Evolutionary conservation across 2,113 vertebrate genomes (phyloP), one percentile per base, ranked within the genome.

Genomic region (Protobothrops flavoviridis): DNA sequence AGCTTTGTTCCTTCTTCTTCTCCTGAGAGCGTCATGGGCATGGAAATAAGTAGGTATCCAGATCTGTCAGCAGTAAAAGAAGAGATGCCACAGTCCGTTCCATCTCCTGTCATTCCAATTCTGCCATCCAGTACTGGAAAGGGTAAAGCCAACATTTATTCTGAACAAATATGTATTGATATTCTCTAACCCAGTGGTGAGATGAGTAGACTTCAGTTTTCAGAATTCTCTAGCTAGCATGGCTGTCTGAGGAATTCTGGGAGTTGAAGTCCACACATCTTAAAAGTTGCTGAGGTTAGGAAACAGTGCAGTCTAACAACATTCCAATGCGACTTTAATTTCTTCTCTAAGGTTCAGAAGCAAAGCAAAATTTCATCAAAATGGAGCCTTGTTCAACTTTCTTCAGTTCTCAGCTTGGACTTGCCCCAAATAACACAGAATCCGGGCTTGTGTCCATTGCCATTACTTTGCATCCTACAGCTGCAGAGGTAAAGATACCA

Each of bases 1-100:
- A 97, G 99, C 94, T 99, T 98, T 81, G 98, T 99, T 57, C 99
- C 99, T 4, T 99, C 99, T 0, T 99, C 99, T 1, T 99, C 99
- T 94, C 99, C 99, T 0, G 99, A 99, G 97, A 99, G 99, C 0
- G 98, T 99, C 92, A 97, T 98, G 12, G 99, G 99, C 87, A 94
- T 97, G 94, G 99, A 99, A 96, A 97, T 99, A 91, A 98, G 98
- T 96, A 97, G 99, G 43, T 99, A 98, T 93, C 99, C 99, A 0
- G 98, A 99, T 96, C 95, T 99, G 94, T 99, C 99, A 0, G 94
- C 98, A 50, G 98, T 99, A 90, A 99, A 99, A 55, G 98, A 99
- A 96, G 99, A 99, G 96, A 98, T 97, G 1, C 98, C 98, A 0
- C 99, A 99, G 1, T 99, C 99, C 0, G 98, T 98, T 92, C 97